phyloP scores from a whole-genome alignment of 2,888 invertebrate genomes.

The Galerucella calmariensis region DNA sequence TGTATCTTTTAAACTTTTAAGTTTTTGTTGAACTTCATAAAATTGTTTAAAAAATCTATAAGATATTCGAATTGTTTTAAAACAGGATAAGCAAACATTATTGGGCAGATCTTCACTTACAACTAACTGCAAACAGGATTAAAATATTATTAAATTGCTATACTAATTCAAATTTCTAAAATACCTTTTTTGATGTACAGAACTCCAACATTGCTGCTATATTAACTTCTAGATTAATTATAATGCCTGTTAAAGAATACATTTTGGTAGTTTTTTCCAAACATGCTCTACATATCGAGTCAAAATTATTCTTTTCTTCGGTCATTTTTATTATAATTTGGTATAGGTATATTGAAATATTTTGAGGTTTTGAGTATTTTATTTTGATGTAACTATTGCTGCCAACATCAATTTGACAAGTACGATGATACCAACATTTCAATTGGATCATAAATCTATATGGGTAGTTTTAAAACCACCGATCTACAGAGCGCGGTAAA shows the following conservation, averaged over 20 bases:
- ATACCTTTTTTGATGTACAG: conserved; percentile 27
- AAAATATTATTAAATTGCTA: neutral
- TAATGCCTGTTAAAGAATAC: conserved; percentile 20
- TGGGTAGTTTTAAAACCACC: too few relatives aligned
- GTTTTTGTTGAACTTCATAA: conserved; percentile 26
- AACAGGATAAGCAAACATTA: conserved; percentile 33
- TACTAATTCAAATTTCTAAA: neutral
- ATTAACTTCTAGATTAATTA: conserved; percentile 16
- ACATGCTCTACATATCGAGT: conserved; percentile 19
- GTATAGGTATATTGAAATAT: neutral
- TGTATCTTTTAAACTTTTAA: neutral
- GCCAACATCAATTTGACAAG: too few relatives aligned
- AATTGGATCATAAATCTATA: too few relatives aligned
- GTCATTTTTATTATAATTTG: conserved; percentile 10
- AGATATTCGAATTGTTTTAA: conserved; percentile 29
- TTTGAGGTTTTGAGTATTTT: too few relatives aligned
- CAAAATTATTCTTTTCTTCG: neutral
- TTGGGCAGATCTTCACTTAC: conserved; percentile 20
- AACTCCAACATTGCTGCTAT: conserved; percentile 24
- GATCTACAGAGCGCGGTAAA: too few relatives aligned
- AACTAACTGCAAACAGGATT: conserved; percentile 15
- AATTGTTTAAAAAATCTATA: conserved; percentile 36
- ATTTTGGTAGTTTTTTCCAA: conserved; percentile 13
- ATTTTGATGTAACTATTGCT: too few relatives aligned
- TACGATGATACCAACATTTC: too few relatives aligned